Evolutionary conservation across 1,140 invertebrate genomes (phyloP), one percentile per base, ranked within the genome.

Genomic region (Panagrolaimus sp.): DNA sequence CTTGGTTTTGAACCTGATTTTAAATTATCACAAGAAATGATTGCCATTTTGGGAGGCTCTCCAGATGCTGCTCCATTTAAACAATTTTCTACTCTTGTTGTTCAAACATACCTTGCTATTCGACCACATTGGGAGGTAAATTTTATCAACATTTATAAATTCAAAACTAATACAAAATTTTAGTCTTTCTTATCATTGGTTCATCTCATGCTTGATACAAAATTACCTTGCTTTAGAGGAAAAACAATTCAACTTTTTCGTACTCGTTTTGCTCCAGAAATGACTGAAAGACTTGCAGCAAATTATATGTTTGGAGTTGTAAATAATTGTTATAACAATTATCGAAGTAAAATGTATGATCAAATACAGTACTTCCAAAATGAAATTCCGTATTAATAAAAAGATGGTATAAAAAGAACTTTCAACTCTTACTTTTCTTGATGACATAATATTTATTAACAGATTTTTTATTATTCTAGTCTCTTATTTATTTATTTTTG

Each of bases 351-450:
- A 78, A 96, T 95, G 38, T 99, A 99, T 82, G 96, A 99, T 83
- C 92, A 96, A 88, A 91, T 99, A 76, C 96, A 99, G 86, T 98
- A 94, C 88, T 93, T 95, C 85, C 95, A 98, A 84, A 98, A 98
- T 86, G 92, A 97, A 86, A 99, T 98, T 84, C 94, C 94, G 24
- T 98, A 95, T 85, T 21, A 28, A 10, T 96, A 75, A 72, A 4
- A 38, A n/a, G n/a, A 38, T 38, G 32, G 32, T 38, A 38, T 38
- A 4, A 38, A 38, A 2, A 38, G 7, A 38, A 38, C 32, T 38
- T 38, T 38, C 32, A 38, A 38, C 2, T 7, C 32, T 38, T 38
- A 38, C 32, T 38, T 4, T n/a, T n/a, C n/a, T 4, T 38, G 32
- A 2, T 38, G 2, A 38, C 32, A 38, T 38, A 38, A 38, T 38